Conservation (phyloP, 53 echinoderm and acorn worm genomes). For the Henricia sp. region DNA sequence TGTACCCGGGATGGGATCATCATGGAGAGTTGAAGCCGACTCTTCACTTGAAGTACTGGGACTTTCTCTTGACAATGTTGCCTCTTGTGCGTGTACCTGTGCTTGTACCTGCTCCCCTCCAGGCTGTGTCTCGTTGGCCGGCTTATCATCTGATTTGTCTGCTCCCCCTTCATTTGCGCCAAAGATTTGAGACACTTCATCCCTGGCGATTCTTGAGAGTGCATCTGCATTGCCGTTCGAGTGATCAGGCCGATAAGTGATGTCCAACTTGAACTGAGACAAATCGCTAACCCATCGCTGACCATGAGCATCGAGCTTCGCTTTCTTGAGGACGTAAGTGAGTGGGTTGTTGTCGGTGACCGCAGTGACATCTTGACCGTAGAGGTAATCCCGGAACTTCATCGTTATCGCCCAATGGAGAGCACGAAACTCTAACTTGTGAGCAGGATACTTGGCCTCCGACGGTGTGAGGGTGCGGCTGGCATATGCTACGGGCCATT, state of each 20-base stretch:
- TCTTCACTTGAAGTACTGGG: background rate
- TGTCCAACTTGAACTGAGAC: conserved; percentile 43
- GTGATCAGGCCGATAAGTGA: conserved; percentile 49
- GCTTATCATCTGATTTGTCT: too few species aligned
- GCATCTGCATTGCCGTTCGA: conserved; percentile 53
- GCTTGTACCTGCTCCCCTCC: too few species aligned
- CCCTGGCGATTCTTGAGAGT: conserved; percentile 40
- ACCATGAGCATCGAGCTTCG: conserved; percentile 57
- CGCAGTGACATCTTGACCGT: conserved; percentile 45
- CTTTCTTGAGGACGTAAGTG: conserved; percentile 59
- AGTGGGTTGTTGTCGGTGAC: conserved; percentile 59
- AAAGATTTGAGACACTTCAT: conserved; percentile 19
- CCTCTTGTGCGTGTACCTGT: too few species aligned
- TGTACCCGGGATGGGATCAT: background rate
- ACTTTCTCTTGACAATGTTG: too few species aligned
- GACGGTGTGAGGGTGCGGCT: conserved; percentile 12
- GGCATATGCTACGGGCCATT: conserved; percentile 12
- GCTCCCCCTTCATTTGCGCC: background rate
- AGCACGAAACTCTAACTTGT: conserved; percentile 61
- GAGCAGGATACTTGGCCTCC: conserved; percentile 38
- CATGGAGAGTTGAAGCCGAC: background rate
- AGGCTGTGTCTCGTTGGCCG: too few species aligned
- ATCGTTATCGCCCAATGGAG: conserved; percentile 55
- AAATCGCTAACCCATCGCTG: conserved; percentile 65
- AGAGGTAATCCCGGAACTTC: conserved; percentile 52